phyloP scores from a whole-genome alignment of 2,113 vertebrate genomes.

The Cairina moschata region DNA sequence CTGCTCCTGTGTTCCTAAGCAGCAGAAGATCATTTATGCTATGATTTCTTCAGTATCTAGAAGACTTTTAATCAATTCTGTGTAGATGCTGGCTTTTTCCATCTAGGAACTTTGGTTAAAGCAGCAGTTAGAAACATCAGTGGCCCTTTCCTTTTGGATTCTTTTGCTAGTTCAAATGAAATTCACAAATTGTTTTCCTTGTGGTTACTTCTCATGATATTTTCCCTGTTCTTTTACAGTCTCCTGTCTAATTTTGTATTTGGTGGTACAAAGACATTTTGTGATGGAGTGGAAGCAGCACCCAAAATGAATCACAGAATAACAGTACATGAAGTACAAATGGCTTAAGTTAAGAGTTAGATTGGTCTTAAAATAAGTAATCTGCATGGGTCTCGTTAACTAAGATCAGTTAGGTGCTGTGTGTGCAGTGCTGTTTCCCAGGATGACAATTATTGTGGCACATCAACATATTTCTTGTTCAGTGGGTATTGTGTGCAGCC shows the following conservation, averaged over 20 bases:
- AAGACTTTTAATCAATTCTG: neutral
- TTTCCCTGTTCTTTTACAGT: neutral
- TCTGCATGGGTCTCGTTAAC: neutral
- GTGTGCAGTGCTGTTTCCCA: neutral
- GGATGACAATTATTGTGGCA: neutral
- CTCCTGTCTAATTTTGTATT: neutral
- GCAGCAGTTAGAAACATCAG: neutral
- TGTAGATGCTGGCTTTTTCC: neutral
- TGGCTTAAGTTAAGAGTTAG: neutral
- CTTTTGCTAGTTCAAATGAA: neutral
- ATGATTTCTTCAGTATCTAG: neutral
- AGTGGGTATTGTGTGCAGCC: neutral
- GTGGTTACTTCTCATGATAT: neutral
- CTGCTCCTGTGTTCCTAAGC: neutral
- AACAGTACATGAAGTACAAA: neutral
- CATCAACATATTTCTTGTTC: neutral
- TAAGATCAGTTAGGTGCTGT: neutral
- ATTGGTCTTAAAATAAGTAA: neutral
- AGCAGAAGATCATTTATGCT: neutral
- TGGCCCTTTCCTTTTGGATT: neutral
- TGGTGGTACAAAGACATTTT: neutral
- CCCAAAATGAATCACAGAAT: neutral
- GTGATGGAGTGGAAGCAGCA: neutral
- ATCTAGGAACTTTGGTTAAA: neutral
- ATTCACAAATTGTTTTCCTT: neutral